phyloP scores from a whole-genome alignment of 2,797 vertebrate genomes.

The Rhinella marina region DNA sequence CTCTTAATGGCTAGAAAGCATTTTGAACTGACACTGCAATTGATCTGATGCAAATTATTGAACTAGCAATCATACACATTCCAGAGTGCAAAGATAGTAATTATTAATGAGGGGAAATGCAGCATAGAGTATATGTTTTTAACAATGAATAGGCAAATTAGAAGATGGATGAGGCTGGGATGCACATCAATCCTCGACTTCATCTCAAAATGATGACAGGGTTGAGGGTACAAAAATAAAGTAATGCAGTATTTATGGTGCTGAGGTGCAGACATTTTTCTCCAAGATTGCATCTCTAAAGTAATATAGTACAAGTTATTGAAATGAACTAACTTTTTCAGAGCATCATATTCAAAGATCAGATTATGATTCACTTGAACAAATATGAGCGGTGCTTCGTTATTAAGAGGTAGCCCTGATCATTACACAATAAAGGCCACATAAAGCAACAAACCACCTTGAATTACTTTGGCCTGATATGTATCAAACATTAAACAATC shows the following conservation, averaged over 20 bases:
- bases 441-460: background rate
- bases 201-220: constrained; percentile 31
- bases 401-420: too few relatives aligned
- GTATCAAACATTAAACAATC: too few relatives aligned
- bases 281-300: background rate
- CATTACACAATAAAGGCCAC: background rate
- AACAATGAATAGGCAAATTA: constrained; percentile 55
- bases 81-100: constrained; percentile 60
- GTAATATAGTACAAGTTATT: background rate
- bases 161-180: constrained; percentile 54
- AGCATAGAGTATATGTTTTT: constrained; percentile 59
- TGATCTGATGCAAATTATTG: constrained; percentile 63
- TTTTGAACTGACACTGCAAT: constrained; percentile 61
- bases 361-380: too few relatives aligned
- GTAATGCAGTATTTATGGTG: constrained; percentile 38
- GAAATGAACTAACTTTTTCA: background rate
- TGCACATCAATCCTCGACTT: constrained; percentile 39
- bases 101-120: constrained; percentile 61
- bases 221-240: constrained; percentile 43
- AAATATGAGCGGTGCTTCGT: too few relatives aligned
- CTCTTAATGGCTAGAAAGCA: constrained; percentile 62
- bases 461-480: too few relatives aligned
- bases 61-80: constrained; percentile 63
- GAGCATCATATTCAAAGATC: background rate
- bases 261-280: constrained; percentile 22